Base-by-base conservation (phyloP, 1,140 invertebrate species). In the Diorhabda sublineata region DNA sequence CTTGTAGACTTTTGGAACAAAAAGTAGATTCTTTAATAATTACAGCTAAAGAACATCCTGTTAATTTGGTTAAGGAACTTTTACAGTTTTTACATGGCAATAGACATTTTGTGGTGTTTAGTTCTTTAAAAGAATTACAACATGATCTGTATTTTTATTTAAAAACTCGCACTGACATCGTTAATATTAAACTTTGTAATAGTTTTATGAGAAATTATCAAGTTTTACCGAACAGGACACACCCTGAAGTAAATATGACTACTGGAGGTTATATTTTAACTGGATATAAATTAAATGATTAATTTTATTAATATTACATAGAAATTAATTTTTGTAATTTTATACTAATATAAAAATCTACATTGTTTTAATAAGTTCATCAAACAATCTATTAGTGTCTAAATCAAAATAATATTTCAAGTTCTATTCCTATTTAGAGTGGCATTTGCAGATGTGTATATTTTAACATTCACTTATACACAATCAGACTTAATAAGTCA, bases 201-300 rank as follows among this genome's bases (percentile, higher is more conserved):
- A 95, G 92, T 74, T 98, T 95, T 87, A 83, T 95, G 75, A 85
- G 96, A 73, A 88, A 90, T 63, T 96, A 96, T 85, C 96, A 98
- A 86, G 90, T 98, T 57, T 82, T 95, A 64, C 87, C 91, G 0
- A 87, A 92, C 70, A 85, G 93, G 76, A 95, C 93, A 11, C 92
- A 95, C 86, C 93, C 94, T 4, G 86, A 91, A 76, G 90, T 94
- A 26, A 87, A 86, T 70, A 94, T 92, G 85, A 91, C 76, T 59
- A 86, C 83, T 56, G 89, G 92, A 68, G 93, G 93, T 6, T 95
- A 88, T 80, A 77, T 95, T 59, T 81, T 95, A 61, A 87, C 85
- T 64, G 92, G 89, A 60, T 90, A 87, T 74, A 83, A 86, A 67
- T 74, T 87, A 66, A 77, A 81, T 66, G 73, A 59, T 71, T 73